phyloP scores from a whole-genome alignment of 2,797 vertebrate genomes.

The Danio kyathit region DNA sequence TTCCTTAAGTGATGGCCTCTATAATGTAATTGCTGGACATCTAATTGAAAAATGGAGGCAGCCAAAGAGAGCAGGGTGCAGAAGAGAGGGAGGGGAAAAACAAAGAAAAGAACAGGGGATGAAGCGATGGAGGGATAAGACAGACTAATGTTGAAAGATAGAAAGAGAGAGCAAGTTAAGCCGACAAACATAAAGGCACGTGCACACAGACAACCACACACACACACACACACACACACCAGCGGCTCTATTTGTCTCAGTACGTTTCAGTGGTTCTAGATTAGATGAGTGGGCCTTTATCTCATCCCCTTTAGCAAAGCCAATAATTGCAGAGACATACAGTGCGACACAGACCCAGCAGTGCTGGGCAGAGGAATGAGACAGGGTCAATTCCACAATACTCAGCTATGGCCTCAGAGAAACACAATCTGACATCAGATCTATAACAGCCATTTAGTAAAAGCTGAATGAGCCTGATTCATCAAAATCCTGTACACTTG shows the following conservation, averaged over 20 bases:
- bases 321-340: conserved; percentile 69
- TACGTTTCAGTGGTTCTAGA: conserved; percentile 71
- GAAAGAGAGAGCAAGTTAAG: conserved; percentile 1
- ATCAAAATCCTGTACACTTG: conserved; percentile 13
- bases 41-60: conserved; percentile 71
- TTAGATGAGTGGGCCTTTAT: conserved; percentile 75
- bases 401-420: conserved; percentile 10
- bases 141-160: conserved; percentile 15
- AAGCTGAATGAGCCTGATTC: conserved; percentile 27
- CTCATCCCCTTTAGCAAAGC: conserved; percentile 71
- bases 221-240: conserved; percentile 15
- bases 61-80: conserved; percentile 4
- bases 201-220: too few relatives aligned
- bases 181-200: conserved; percentile 1
- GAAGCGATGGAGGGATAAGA: conserved; percentile 20
- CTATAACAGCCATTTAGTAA: conserved; percentile 38
- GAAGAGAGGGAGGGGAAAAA: neutral
- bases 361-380: conserved; percentile 63
- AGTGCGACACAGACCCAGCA: conserved; percentile 52
- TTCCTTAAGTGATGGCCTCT: conserved; percentile 73
- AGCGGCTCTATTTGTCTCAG: conserved; percentile 74
- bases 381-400: conserved; percentile 36
- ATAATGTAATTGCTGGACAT: conserved; percentile 75
- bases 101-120: conserved; percentile 35
- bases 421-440: conserved; percentile 17